These are phyloP conservation scores for Daktulosphaira vitifoliae DNA, from an alignment of 1,140 invertebrate genomes.

Conservation along the genomic window DNA sequence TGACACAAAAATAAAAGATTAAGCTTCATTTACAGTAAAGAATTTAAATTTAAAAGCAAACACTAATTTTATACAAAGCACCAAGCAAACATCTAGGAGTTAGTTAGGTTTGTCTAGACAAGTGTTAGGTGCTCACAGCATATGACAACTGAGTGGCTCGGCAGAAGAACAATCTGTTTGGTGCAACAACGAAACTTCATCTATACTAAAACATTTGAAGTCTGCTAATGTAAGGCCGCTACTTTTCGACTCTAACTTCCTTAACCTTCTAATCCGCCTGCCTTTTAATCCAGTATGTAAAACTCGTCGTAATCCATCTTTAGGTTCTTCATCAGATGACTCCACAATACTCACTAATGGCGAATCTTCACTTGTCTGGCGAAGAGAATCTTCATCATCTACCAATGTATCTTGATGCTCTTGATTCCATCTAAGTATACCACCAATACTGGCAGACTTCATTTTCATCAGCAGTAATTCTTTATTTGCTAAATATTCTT, in stretches of 20 bases:
- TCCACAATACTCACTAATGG: neutral
- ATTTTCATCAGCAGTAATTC: slow-evolving; percentile 34
- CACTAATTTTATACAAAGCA: too few relatives aligned
- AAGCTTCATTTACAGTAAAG: too few relatives aligned
- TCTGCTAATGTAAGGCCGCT: slow-evolving; percentile 14
- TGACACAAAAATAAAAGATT: too few relatives aligned
- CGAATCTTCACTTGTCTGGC: neutral
- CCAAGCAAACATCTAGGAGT: neutral
- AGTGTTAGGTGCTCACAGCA: slow-evolving; percentile 24
- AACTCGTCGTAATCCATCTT: neutral
- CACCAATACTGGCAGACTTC: slow-evolving; percentile 34
- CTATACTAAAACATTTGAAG: slow-evolving; percentile 7
- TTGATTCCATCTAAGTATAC: slow-evolving; percentile 8
- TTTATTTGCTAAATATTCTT: slow-evolving; percentile 33
- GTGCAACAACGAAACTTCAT: slow-evolving; percentile 3
- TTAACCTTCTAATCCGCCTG: slow-evolving; percentile 30
- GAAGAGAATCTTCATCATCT: neutral
- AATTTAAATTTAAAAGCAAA: too few relatives aligned
- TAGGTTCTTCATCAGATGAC: neutral
- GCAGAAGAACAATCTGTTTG: slow-evolving; percentile 17
- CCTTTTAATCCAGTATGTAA: slow-evolving; percentile 27
- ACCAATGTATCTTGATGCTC: slow-evolving; percentile 21
- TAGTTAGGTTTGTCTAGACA: too few relatives aligned
- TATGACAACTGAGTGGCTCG: slow-evolving; percentile 16
- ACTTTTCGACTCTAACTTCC: slow-evolving; percentile 29